Conservation (phyloP, 1,140 invertebrate genomes). For the Oryzaephilus surinamensis region DNA sequence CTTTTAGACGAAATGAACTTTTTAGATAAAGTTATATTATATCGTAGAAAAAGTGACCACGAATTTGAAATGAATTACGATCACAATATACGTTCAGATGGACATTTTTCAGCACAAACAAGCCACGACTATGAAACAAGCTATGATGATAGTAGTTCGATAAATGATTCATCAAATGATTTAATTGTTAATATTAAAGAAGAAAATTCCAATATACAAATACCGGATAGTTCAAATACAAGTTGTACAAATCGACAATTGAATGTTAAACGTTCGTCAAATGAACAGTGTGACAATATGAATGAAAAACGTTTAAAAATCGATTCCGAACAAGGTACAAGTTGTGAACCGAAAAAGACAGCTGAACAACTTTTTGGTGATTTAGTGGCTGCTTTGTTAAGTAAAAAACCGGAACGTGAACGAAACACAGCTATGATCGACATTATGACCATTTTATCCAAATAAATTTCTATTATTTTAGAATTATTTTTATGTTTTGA, state of each 20-base stretch:
- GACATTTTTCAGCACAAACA: conserved; percentile 2
- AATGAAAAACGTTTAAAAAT: conserved; percentile 10
- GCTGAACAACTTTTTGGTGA: conserved; percentile 25
- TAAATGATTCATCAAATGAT: conserved; percentile 15
- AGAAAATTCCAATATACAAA: conserved; percentile 1
- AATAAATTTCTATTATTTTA: conserved; percentile 13
- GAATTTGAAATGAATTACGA: neutral
- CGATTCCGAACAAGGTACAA: conserved; percentile 6
- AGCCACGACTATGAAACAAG: conserved; percentile 6
- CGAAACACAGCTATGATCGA: conserved; percentile 26
- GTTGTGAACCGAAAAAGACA: too few relatives aligned
- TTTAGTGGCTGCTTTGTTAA: conserved; percentile 21
- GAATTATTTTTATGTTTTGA: too few relatives aligned
- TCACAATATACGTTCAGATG: neutral
- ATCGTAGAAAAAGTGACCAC: conserved; percentile 17
- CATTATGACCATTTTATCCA: conserved; percentile 25
- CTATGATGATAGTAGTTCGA: conserved; percentile 13
- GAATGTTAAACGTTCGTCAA: conserved; percentile 11
- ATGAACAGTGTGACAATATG: conserved; percentile 13
- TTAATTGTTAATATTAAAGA: conserved; percentile 14
- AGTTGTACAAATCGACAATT: conserved; percentile 4
- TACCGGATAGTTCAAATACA: conserved; percentile 10
- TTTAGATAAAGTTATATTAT: conserved; percentile 24
- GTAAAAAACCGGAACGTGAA: conserved; percentile 20
- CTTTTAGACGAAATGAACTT: conserved; percentile 21